Conservation (phyloP, 64 coral and sea anemone genomes). For the Platygyra sinensis region DNA sequence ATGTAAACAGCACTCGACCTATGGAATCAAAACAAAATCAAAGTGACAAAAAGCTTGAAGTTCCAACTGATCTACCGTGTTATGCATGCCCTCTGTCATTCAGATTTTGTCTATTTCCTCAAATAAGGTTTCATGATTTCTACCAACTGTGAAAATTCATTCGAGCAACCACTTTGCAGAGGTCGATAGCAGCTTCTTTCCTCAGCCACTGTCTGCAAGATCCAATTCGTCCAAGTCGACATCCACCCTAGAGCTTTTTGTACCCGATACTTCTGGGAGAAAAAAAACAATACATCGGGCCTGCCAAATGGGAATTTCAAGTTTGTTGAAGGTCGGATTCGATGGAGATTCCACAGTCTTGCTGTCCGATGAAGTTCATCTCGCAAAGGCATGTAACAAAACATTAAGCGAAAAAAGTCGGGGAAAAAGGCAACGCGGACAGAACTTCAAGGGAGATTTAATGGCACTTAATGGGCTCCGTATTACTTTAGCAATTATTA, state of each 20-base stretch:
- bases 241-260: background rate
- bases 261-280: constrained; percentile 16
- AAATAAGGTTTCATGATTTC: background rate
- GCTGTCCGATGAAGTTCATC: constrained; percentile 26
- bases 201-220: background rate
- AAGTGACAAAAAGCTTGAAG: too few relatives aligned
- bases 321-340: constrained; percentile 11
- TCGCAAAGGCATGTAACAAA: constrained; percentile 41
- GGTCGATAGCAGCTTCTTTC: background rate
- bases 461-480: too few relatives aligned
- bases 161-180: background rate
- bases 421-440: too few relatives aligned
- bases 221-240: constrained; percentile 14
- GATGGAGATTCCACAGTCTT: constrained; percentile 31
- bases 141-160: constrained; percentile 20
- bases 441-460: too few relatives aligned
- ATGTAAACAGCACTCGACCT: too few relatives aligned
- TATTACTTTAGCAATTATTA: too few relatives aligned
- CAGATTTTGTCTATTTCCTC: too few relatives aligned
- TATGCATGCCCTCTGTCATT: too few relatives aligned
- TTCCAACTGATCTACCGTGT: too few relatives aligned
- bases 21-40: too few relatives aligned
- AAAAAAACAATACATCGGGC: constrained; percentile 31
- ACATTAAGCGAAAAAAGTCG: too few relatives aligned
- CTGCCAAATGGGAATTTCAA: background rate